These are phyloP conservation scores for Pomacea canaliculata DNA, from an alignment of 2,888 invertebrate species.

Conservation along the genomic window DNA sequence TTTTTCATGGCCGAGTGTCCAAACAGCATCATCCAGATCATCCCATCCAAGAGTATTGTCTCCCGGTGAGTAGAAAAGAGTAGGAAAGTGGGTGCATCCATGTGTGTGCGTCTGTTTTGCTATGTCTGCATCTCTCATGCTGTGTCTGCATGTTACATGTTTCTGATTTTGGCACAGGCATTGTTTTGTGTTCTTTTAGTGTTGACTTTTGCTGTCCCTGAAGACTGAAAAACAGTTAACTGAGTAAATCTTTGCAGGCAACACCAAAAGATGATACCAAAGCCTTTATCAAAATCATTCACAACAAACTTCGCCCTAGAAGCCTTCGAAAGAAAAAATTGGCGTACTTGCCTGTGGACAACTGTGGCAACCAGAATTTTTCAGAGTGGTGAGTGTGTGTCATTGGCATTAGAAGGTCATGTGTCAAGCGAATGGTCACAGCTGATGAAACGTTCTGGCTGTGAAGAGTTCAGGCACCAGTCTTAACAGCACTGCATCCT, in stretches of 20 bases:
- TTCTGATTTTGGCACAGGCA: too few relatives aligned
- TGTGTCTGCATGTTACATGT: too few relatives aligned
- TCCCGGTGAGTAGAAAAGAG: conserved; percentile 50
- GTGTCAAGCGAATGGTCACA: too few relatives aligned
- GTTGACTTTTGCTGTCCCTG: too few relatives aligned
- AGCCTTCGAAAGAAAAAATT: conserved; percentile 53
- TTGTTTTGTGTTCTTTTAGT: too few relatives aligned
- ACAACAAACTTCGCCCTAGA: conserved; percentile 67
- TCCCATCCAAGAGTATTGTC: conserved; percentile 77
- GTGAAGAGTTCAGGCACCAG: too few relatives aligned
- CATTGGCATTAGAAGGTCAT: too few relatives aligned
- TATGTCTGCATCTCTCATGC: too few relatives aligned
- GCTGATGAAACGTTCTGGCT: too few relatives aligned
- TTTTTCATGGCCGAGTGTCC: conserved; percentile 75
- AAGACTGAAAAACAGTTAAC: too few relatives aligned
- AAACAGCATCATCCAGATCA: conserved; percentile 78
- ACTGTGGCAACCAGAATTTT: conserved; percentile 41
- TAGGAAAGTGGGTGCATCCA: not conserved
- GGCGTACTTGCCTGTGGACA: conserved; percentile 61
- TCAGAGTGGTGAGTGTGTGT: conserved; percentile 35
- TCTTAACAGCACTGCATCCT: too few relatives aligned
- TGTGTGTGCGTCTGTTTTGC: too few relatives aligned
- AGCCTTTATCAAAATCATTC: conserved; percentile 69
- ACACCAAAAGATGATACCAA: conserved; percentile 69
- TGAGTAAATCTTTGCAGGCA: conserved; percentile 56